These are phyloP conservation scores for Phyllotreta cruciferae DNA, from an alignment of 2,888 invertebrate genomes.

Conservation along the genomic window DNA sequence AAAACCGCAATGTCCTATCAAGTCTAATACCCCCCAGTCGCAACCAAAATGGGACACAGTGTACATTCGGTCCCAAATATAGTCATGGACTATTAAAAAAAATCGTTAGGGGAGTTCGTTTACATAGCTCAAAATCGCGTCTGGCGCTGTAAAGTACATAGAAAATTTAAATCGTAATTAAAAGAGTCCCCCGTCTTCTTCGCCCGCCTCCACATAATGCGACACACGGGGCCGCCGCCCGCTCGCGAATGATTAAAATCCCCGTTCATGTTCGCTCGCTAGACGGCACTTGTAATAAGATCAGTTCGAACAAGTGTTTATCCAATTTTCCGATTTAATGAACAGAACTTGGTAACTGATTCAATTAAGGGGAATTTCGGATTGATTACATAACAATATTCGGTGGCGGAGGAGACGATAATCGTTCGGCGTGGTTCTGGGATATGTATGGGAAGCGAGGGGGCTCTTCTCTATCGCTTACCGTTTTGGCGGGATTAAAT, in stretches of 20 bases:
- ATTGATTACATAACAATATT: slow-evolving; percentile 33
- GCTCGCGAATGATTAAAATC: slow-evolving; percentile 14
- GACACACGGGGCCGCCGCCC: not conserved
- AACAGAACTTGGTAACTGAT: slow-evolving; percentile 34
- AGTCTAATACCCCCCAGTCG: too few relatives aligned
- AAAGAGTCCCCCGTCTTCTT: not conserved
- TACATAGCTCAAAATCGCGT: too few relatives aligned
- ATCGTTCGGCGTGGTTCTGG: slow-evolving; percentile 3
- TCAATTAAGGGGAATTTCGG: slow-evolving; percentile 30
- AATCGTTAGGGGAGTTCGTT: too few relatives aligned
- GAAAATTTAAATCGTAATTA: not conserved
- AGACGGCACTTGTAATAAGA: slow-evolving; percentile 29
- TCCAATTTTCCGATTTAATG: slow-evolving; percentile 40
- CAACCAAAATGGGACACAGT: too few relatives aligned
- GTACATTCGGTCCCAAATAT: too few relatives aligned
- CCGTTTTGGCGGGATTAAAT: slow-evolving; percentile 18
- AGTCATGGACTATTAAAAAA: too few relatives aligned
- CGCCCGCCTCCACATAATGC: not conserved
- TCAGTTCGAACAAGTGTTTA: slow-evolving; percentile 35
- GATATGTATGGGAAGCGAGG: not conserved
- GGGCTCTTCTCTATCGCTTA: not conserved
- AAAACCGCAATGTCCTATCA: too few relatives aligned
- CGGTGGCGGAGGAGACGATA: slow-evolving; percentile 17
- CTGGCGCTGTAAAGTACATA: too few relatives aligned
- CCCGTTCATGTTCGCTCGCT: slow-evolving; percentile 6